Percentiles rank a stretch among this genome's conserved stretches.
Conservation (phyloP, 2,888 invertebrate species). For the Lampropteryx suffumata region DNA sequence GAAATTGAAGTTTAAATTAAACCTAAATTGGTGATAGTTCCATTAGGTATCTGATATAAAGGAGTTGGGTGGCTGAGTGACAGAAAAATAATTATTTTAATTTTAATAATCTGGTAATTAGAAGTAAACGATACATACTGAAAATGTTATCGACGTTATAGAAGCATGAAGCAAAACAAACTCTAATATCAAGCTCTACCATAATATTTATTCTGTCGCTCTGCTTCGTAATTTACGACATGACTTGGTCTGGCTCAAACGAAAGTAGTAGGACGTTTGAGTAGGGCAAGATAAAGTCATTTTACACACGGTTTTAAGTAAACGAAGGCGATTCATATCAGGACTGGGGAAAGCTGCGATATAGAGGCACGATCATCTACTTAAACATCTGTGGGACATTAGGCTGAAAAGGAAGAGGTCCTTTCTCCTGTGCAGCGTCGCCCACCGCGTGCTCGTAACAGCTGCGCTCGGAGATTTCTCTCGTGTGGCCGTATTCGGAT, state of each 20-base stretch:
- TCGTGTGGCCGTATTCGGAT: conserved; percentile 73
- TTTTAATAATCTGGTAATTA: too few relatives aligned
- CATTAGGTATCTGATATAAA: too few relatives aligned
- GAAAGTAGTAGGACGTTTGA: too few relatives aligned
- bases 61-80: too few relatives aligned
- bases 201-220: too few relatives aligned
- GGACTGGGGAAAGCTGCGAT: conserved; percentile 34
- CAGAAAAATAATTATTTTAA: too few relatives aligned
- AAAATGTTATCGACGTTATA: too few relatives aligned
- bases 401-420: conserved; percentile 56
- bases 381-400: conserved; percentile 34
- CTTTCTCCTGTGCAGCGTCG: conserved; percentile 58
- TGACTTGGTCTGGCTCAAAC: too few relatives aligned
- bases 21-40: too few relatives aligned
- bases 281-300: conserved; percentile 11
- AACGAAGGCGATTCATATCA: conserved; percentile 34
- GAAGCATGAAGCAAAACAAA: too few relatives aligned
- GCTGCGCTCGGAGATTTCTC: conserved; percentile 67
- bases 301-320: conserved; percentile 31
- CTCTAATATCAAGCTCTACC: too few relatives aligned
- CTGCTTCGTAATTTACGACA: conserved; percentile 1
- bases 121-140: too few relatives aligned
- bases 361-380: conserved; percentile 29
- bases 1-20: not conserved
- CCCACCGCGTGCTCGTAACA: conserved; percentile 45